These are phyloP conservation scores for Drosophila pachea DNA, from an alignment of 1,140 invertebrate genomes.

Conservation along the genomic window DNA sequence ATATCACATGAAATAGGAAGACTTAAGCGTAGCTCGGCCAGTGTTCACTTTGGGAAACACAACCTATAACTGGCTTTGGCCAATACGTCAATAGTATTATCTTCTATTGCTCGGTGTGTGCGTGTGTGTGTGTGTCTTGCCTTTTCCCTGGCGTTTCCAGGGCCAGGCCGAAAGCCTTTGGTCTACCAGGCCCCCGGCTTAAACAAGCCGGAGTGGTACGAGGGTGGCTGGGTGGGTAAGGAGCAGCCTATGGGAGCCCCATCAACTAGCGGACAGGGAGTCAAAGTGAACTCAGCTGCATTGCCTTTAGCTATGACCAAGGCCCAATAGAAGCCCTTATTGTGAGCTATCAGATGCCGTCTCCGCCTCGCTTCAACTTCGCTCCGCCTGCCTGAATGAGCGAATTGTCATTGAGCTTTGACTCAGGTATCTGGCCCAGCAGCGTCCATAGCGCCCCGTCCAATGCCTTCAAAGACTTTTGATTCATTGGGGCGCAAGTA, in stretches of 20 bases:
- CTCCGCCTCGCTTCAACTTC: conserved; percentile 1
- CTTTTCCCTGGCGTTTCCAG: background rate
- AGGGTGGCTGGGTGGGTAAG: background rate
- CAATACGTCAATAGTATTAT: conserved; percentile 14
- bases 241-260: conserved; percentile 13
- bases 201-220: background rate
- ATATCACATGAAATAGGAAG: background rate
- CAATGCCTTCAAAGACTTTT: conserved; percentile 57
- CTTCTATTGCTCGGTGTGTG: conserved; percentile 8
- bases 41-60: background rate
- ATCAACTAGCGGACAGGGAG: conserved; percentile 39
- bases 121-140: background rate
- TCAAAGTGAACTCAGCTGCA: conserved; percentile 45
- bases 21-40: no score
- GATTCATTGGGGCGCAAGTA: conserved; percentile 57
- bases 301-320: conserved; percentile 31
- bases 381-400: conserved; percentile 7
- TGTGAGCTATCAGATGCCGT: background rate
- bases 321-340: conserved; percentile 3
- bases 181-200: conserved; percentile 14
- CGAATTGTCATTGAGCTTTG: conserved; percentile 53
- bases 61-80: conserved; percentile 16
- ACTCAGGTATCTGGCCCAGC: conserved; percentile 45
- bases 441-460: conserved; percentile 25
- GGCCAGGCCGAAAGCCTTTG: conserved; percentile 2